phyloP scores from a whole-genome alignment of 1,140 invertebrate species.

The Hylaeus volcanicus region DNA sequence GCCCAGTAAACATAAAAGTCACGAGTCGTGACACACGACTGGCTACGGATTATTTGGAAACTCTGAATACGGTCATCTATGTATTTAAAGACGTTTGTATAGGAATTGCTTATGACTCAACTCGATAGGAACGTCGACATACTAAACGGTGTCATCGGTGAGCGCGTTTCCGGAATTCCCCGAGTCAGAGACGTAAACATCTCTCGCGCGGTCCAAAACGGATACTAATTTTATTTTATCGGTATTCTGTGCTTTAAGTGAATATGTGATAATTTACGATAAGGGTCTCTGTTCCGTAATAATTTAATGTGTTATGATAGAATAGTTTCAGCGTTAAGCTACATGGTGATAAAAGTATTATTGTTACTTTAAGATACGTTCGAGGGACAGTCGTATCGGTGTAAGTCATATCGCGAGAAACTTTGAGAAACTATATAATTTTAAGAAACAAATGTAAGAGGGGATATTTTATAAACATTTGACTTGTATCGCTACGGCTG shows the following conservation, averaged over 20 bases:
- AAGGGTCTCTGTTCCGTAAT: no score
- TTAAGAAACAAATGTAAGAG: neutral
- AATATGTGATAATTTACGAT: neutral
- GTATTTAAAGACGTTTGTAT: no score
- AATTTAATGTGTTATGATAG: no score
- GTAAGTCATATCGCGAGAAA: neutral
- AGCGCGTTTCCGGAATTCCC: neutral
- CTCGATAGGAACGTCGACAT: neutral
- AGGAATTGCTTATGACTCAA: no score
- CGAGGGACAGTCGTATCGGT: neutral
- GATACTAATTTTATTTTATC: neutral
- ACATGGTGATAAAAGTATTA: neutral
- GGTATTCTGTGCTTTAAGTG: neutral
- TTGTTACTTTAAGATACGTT: neutral
- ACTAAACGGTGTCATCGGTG: neutral
- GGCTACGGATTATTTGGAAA: no score
- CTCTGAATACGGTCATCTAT: no score
- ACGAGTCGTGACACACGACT: no score
- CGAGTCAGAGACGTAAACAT: neutral
- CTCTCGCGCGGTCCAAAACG: neutral
- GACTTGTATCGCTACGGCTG: no score
- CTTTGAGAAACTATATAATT: neutral
- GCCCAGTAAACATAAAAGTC: no score
- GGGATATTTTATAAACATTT: no score
- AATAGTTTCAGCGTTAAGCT: no score